These are phyloP conservation scores for Melieria omissa DNA, from an alignment of 2,888 invertebrate species.

Conservation along the genomic window DNA sequence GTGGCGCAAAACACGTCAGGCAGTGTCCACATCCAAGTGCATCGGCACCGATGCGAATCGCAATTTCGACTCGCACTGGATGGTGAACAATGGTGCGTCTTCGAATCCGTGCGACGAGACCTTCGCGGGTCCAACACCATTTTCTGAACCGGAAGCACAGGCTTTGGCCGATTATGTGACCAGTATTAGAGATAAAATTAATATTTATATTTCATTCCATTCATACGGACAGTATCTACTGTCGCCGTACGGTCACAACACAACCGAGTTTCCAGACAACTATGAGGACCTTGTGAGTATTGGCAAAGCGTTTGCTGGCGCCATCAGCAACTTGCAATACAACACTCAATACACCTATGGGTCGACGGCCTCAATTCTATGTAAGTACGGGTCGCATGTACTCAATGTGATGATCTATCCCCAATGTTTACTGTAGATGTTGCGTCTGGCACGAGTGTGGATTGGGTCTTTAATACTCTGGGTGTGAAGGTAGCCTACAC, in stretches of 20 bases:
- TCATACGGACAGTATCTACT: slow-evolving; percentile 74
- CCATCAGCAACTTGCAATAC: slow-evolving; percentile 66
- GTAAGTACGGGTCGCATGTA: slow-evolving; percentile 59
- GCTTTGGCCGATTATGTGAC: slow-evolving; percentile 67
- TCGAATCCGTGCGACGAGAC: slow-evolving; percentile 64
- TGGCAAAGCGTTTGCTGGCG: slow-evolving; percentile 69
- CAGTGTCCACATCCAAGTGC: slow-evolving; percentile 57
- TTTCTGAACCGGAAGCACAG: slow-evolving; percentile 71
- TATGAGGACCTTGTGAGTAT: slow-evolving; percentile 66
- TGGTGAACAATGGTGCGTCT: slow-evolving; percentile 68
- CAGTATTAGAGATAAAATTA: slow-evolving; percentile 65
- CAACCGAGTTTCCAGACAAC: slow-evolving; percentile 65
- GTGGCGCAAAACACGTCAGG: slow-evolving; percentile 76
- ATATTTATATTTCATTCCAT: slow-evolving; percentile 73
- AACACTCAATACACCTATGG: slow-evolving; percentile 69
- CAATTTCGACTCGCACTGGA: slow-evolving; percentile 63
- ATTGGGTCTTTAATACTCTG: slow-evolving; percentile 70
- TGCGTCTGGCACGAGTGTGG: slow-evolving; percentile 67
- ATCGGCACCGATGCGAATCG: slow-evolving; percentile 64
- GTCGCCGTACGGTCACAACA: slow-evolving; percentile 72
- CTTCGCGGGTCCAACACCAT: slow-evolving; percentile 69
- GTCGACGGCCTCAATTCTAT: slow-evolving; percentile 70
- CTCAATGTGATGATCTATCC: background rate
- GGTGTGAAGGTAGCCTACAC: slow-evolving; percentile 69
- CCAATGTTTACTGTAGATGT: slow-evolving; percentile 57